phyloP scores from a whole-genome alignment of 2,888 invertebrate species.

The Sclerodermus sp. region DNA sequence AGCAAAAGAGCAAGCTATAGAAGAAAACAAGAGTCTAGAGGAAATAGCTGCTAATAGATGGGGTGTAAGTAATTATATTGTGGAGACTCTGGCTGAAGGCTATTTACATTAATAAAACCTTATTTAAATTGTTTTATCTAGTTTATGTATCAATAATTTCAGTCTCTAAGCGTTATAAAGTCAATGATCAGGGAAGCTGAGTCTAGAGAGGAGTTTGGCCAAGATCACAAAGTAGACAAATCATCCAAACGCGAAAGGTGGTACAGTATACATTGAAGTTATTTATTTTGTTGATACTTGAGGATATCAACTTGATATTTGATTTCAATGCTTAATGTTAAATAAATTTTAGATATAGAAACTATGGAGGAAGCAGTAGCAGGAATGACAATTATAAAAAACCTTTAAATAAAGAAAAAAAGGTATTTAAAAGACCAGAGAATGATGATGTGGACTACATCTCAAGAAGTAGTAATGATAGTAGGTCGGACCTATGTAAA shows the following conservation, averaged over 20 bases:
- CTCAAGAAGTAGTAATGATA: neutral
- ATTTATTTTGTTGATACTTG: no score
- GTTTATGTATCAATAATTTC: constrained; percentile 25
- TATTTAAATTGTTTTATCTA: no score
- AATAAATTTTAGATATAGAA: neutral
- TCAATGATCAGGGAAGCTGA: constrained; percentile 61
- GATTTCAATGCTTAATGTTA: no score
- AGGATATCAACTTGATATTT: no score
- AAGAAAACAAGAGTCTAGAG: constrained; percentile 60
- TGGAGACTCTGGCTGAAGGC: no score
- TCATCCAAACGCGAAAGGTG: no score
- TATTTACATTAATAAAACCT: no score
- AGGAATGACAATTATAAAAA: constrained; percentile 30
- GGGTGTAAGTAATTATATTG: constrained; percentile 57
- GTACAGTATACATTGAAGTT: no score
- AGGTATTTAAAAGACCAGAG: no score
- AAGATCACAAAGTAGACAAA: no score
- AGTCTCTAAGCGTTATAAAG: constrained; percentile 61
- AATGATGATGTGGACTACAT: no score
- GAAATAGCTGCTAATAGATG: constrained; percentile 64
- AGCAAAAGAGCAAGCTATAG: constrained; percentile 61
- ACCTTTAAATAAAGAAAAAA: constrained; percentile 25
- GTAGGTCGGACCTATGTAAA: neutral
- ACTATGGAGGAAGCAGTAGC: neutral
- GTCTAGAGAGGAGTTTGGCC: constrained; percentile 16